Conservation (phyloP, 2,888 invertebrate species). For the Orchestes rusci region DNA sequence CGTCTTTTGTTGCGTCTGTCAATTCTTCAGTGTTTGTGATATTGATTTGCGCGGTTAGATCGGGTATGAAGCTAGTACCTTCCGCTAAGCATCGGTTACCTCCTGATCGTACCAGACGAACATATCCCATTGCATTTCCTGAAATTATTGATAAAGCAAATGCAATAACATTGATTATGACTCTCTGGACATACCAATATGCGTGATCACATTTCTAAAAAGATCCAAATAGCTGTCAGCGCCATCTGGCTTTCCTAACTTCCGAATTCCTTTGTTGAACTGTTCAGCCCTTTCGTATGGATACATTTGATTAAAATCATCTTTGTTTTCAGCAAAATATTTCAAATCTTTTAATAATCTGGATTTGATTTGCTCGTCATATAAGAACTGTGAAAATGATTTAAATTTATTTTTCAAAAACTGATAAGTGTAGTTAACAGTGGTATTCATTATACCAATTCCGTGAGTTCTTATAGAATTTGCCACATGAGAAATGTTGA, state of each 20-base stretch:
- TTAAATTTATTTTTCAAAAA: conserved; percentile 89
- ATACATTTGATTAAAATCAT: conserved; percentile 60
- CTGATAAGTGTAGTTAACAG: conserved; percentile 83
- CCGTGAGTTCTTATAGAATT: conserved; percentile 97
- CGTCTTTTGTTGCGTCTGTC: conserved; percentile 53
- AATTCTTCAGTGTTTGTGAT: conserved; percentile 55
- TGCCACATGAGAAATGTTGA: conserved; percentile 90
- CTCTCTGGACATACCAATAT: conserved; percentile 62
- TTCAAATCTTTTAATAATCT: conserved; percentile 82
- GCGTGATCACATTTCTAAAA: conserved; percentile 85
- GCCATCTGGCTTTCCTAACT: conserved; percentile 73
- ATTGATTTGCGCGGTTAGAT: conserved; percentile 56
- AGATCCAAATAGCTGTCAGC: conserved; percentile 87
- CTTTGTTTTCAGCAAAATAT: conserved; percentile 69
- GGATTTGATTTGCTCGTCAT: conserved; percentile 96
- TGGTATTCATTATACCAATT: conserved; percentile 67
- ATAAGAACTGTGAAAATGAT: conserved; percentile 93
- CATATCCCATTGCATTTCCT: conserved; percentile 92
- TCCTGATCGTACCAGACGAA: conserved; percentile 88
- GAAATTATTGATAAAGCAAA: conserved; percentile 6
- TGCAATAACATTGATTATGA: background rate
- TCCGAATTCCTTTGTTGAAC: conserved; percentile 85
- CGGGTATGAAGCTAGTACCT: conserved; percentile 83
- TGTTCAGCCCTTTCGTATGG: conserved; percentile 88
- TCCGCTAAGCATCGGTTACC: conserved; percentile 88